phyloP scores from a whole-genome alignment of 1,140 invertebrate genomes.

The Panagrolaimus sp. region DNA sequence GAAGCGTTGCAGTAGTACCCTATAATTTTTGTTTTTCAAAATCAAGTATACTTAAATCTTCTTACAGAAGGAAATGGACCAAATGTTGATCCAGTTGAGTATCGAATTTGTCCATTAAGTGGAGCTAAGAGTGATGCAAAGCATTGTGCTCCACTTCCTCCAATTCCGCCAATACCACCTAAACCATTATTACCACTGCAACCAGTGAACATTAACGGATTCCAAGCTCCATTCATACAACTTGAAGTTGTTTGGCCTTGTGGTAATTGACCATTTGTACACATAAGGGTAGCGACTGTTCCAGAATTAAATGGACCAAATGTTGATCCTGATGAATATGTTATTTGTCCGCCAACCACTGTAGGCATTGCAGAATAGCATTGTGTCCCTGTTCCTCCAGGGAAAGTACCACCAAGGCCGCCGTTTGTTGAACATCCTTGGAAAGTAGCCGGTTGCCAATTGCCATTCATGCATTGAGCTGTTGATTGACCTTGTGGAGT shows the following conservation, averaged over 20 bases:
- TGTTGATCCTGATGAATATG: constrained; percentile 4
- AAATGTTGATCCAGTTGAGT: not conserved
- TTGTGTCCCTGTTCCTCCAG: not conserved
- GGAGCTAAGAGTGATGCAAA: not conserved
- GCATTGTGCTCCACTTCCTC: not conserved
- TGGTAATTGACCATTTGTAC: not conserved
- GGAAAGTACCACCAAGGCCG: too few species aligned
- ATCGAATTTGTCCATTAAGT: not conserved
- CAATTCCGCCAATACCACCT: not conserved
- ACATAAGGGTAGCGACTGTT: not conserved
- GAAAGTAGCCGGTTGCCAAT: not conserved
- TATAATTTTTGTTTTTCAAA: too few species aligned
- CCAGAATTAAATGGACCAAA: not conserved
- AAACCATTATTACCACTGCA: not conserved
- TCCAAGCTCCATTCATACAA: not conserved
- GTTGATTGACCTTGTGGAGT: not conserved
- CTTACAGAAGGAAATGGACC: not conserved
- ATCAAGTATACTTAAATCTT: too few species aligned
- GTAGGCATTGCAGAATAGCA: not conserved
- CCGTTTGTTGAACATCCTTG: not conserved
- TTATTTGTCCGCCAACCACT: not conserved
- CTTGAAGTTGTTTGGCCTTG: not conserved
- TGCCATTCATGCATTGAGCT: not conserved
- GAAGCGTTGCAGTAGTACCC: constrained; percentile 3
- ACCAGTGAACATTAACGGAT: not conserved